Conservation (phyloP, 2,888 invertebrate genomes). For the Drosophila parthenogenetica region DNA sequence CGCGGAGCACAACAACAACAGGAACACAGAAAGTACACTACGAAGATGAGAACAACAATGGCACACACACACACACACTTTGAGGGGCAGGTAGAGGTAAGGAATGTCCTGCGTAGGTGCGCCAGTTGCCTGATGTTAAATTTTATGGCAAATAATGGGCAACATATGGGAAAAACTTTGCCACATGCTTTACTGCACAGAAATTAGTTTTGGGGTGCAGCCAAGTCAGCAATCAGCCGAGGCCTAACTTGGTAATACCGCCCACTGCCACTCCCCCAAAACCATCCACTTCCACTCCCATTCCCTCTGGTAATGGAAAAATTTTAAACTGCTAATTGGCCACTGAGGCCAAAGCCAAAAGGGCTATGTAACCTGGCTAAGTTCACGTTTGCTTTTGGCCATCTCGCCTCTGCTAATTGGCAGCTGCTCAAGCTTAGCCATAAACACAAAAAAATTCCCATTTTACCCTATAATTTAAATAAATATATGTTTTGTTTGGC, state of each 20-base stretch:
- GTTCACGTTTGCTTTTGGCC: conserved; percentile 29
- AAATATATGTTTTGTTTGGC: no score
- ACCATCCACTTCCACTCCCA: not conserved
- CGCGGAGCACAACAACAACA: conserved; percentile 57
- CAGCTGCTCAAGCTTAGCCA: conserved; percentile 1
- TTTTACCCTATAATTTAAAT: no score
- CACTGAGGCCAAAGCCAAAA: conserved; percentile 39
- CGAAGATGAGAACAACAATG: conserved; percentile 26
- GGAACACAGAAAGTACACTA: conserved; percentile 19
- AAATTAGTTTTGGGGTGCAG: conserved; percentile 72
- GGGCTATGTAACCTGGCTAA: conserved; percentile 14
- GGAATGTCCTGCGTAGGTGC: conserved; percentile 47
- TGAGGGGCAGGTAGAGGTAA: conserved; percentile 1
- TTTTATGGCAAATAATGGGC: conserved; percentile 76
- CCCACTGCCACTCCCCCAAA: not conserved
- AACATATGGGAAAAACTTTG: conserved; percentile 76
- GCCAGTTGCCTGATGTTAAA: conserved; percentile 63
- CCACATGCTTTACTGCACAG: conserved; percentile 63
- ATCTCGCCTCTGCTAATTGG: conserved; percentile 51
- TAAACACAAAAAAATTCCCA: not conserved
- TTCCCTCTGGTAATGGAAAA: conserved; percentile 24
- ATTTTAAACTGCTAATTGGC: conserved; percentile 76
- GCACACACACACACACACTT: conserved; percentile 22
- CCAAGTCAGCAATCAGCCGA: conserved; percentile 46
- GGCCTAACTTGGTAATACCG: conserved; percentile 7